Base-by-base conservation (phyloP, 2,888 invertebrate species). In the Carpatolechia fugitivella region DNA sequence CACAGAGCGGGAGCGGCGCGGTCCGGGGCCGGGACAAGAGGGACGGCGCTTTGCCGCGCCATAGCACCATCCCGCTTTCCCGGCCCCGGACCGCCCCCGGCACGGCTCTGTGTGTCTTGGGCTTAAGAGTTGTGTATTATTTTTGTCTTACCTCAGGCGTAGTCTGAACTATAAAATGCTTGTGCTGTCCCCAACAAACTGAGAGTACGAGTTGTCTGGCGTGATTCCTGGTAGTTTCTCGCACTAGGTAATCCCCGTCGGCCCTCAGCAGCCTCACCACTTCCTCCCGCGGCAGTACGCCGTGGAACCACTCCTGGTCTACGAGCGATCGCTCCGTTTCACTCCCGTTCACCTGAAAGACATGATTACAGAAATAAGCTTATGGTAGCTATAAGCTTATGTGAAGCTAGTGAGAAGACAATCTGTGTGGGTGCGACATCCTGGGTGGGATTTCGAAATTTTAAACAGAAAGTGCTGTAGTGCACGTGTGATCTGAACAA, bases 241-340 rank as follows among this genome's bases (percentile, higher is more conserved):
- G 92, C 55, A 99, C 98, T 56, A 99, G 90, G 83, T 97, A 99
- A 80, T 99, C 98, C 0, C 99, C 99, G 68, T 99, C 97, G 54
- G 94, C 94, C n/a, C 95, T 93, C 58, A 99, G 91, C 38, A 99
- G 91, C 58, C 98, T 91, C 41, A 98, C 98, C 30, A 98, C 98
- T 88, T 99, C 98, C 82, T 98, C 98, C 11, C 99, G 92, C 0
- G 99, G 99, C 57, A 99, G 85, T 10, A 98, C 98, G 0, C 99
- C 99, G 76, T 99, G 99, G 86, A 98, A 98, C 98, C 98, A 98
- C 79, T 98, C 97, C 84, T 98, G 98, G 67, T 98, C 97, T 60
- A 97, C 95, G 47, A 96, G 83, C 10, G 94, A 93, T 40, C 95
- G 93, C 73, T 93, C 94, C 14, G 86, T 88, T 68, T 91, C 90